Conservation (phyloP, 2,113 vertebrate genomes). For the Nothoprocta perdicaria region DNA sequence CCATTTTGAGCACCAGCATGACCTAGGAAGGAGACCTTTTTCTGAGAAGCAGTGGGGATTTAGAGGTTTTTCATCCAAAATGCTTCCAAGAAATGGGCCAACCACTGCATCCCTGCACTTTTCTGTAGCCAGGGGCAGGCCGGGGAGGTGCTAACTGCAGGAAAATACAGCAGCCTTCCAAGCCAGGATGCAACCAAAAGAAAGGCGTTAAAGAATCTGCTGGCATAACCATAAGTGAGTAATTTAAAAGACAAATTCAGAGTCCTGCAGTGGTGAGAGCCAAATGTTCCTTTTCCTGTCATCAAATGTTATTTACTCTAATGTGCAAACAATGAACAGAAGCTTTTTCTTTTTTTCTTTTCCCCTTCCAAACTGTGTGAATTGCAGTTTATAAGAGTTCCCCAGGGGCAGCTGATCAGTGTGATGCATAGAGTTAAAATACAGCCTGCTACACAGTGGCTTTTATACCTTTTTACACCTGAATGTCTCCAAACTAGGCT, state of each 20-base stretch:
- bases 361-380: background rate
- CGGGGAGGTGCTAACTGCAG: background rate
- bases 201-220: background rate
- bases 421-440: background rate
- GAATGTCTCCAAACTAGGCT: background rate
- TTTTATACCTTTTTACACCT: conserved; percentile 13
- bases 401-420: conserved; percentile 1
- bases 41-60: background rate
- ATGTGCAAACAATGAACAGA: conserved; percentile 67
- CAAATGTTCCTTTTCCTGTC: conserved; percentile 62
- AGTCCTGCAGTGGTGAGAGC: conserved; percentile 12
- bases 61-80: background rate
- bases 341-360: background rate
- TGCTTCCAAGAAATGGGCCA: background rate
- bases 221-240: conserved; percentile 6
- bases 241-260: conserved; percentile 59
- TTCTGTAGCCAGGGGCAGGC: background rate
- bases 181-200: conserved; percentile 17
- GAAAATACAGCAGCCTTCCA: background rate
- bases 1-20: no score
- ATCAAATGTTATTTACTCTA: conserved; percentile 59
- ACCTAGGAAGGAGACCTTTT: background rate
- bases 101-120: conserved; percentile 20
- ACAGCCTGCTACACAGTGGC: background rate
- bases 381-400: conserved; percentile 35